phyloP scores from a whole-genome alignment of 2,113 vertebrate genomes.

The Calyptomena viridis region DNA sequence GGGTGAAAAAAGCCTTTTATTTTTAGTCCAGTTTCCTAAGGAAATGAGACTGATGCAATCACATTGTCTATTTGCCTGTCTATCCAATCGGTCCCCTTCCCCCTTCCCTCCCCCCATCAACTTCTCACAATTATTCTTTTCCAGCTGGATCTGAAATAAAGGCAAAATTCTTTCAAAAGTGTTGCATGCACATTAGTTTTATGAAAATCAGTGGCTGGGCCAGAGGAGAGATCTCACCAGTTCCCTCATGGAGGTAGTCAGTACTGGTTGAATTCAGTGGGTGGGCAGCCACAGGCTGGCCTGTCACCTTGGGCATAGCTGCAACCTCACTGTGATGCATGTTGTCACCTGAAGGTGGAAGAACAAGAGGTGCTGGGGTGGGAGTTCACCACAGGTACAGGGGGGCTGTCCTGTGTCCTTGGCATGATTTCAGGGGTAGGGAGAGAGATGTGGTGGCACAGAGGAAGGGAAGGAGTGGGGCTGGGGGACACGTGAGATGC shows the following conservation, averaged over 20 bases:
- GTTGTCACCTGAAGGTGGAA: background rate
- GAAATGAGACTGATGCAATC: conserved; percentile 63
- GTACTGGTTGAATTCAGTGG: background rate
- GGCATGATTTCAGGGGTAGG: background rate
- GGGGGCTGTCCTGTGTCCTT: background rate
- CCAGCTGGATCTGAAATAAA: background rate
- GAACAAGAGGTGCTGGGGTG: background rate
- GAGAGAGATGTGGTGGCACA: background rate
- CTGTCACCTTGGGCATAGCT: background rate
- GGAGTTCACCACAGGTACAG: background rate
- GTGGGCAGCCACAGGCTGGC: background rate
- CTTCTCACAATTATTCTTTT: conserved; percentile 15
- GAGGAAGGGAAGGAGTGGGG: background rate
- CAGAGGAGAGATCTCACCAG: background rate
- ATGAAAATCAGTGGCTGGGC: background rate
- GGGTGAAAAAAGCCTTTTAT: conserved; percentile 54
- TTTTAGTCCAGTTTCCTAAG: conserved; percentile 66
- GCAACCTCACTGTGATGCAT: rapidly evolving
- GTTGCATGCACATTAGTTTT: background rate
- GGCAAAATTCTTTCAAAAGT: background rate
- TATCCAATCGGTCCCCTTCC: background rate
- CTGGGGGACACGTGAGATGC: background rate
- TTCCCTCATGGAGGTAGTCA: background rate
- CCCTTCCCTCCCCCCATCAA: background rate
- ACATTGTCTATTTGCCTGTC: conserved; percentile 65